Conservation (phyloP, 2,113 vertebrate genomes). For the Syrmaticus mikado region DNA sequence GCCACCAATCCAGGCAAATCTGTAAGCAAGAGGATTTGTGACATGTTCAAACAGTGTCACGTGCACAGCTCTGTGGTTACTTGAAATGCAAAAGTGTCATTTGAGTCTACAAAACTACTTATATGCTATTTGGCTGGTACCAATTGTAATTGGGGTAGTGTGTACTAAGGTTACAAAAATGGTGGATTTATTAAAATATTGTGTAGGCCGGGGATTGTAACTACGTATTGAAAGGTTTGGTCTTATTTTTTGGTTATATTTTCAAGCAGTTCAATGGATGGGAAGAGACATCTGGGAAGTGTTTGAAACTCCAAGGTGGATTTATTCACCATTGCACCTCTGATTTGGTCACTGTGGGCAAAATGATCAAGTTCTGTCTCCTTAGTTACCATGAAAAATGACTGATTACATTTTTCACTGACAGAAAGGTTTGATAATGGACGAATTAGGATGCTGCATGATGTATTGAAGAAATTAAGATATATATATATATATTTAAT, state of each 20-base stretch:
- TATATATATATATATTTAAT: neutral
- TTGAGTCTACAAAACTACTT: neutral
- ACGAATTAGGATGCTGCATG: neutral
- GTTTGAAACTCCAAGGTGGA: neutral
- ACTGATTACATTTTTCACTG: neutral
- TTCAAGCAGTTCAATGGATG: neutral
- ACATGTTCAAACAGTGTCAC: neutral
- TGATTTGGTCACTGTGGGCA: neutral
- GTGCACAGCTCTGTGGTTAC: neutral
- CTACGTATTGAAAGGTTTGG: neutral
- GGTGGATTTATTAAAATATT: neutral
- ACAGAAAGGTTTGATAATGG: neutral
- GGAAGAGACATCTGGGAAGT: neutral
- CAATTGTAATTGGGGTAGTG: neutral
- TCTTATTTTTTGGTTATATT: neutral
- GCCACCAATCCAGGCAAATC: neutral
- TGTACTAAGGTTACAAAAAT: neutral
- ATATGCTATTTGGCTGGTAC: neutral
- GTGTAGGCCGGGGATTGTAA: neutral
- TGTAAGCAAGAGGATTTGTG: neutral
- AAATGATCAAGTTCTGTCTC: neutral
- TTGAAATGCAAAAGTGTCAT: neutral
- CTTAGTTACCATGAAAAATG: neutral
- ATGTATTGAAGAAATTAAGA: neutral
- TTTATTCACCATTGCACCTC: accelerated